Percentiles rank a stretch among this genome's conserved stretches.
Evolutionary conservation across 2,113 vertebrate genomes (phyloP).

Genomic region (Neogale vison): DNA sequence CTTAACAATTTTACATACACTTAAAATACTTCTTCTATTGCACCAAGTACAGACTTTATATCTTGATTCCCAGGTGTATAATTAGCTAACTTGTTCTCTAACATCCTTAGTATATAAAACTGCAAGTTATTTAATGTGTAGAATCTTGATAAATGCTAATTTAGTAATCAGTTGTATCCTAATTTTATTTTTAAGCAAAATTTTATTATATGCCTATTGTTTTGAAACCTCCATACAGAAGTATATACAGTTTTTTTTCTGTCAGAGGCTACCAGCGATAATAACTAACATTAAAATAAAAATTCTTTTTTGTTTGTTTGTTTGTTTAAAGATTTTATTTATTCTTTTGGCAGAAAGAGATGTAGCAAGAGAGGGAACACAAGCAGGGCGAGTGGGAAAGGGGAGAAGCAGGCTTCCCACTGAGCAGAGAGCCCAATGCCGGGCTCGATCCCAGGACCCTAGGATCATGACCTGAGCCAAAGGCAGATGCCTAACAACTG

Average conservation of each 20-base stretch:
- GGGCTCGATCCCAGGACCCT: too few species aligned
- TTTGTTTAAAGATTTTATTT: too few species aligned
- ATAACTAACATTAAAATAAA: conserved; percentile 12
- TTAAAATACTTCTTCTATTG: conserved; percentile 26
- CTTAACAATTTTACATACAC: background rate
- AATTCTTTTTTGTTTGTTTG: too few species aligned
- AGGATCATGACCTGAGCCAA: too few species aligned
- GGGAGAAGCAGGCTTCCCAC: too few species aligned
- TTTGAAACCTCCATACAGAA: background rate
- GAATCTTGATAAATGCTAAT: conserved; percentile 22
- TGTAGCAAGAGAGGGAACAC: too few species aligned
- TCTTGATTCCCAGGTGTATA: background rate
- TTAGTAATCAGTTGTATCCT: background rate
- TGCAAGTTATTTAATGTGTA: background rate
- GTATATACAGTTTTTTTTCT: background rate
- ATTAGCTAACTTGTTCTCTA: background rate
- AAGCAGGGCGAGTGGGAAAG: too few species aligned
- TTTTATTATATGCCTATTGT: background rate
- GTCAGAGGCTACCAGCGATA: background rate
- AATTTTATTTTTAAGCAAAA: conserved; percentile 22
- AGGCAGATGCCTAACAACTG: too few species aligned
- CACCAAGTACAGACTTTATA: background rate
- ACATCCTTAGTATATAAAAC: background rate
- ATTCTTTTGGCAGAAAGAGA: too few species aligned
- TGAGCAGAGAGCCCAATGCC: too few species aligned